Conservation (phyloP, 2,888 invertebrate species). For the Chrysolina oricalcia region DNA sequence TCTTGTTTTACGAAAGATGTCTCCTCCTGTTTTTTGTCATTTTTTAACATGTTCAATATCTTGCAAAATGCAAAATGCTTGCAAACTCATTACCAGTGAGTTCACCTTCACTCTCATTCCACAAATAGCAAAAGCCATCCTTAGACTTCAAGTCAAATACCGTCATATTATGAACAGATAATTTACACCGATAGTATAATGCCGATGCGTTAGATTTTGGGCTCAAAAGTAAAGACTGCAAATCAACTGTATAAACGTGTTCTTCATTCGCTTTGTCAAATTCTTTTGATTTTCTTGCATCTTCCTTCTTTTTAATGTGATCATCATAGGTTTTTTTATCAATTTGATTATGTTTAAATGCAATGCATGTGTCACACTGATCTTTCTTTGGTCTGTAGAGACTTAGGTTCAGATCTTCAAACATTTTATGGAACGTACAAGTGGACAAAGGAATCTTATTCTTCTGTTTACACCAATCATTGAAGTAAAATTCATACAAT, state of each 20-base stretch:
- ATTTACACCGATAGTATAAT: too few species aligned
- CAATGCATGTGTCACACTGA: not conserved
- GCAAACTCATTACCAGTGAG: conserved; percentile 4
- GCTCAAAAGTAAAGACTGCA: too few species aligned
- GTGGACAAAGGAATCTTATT: not conserved
- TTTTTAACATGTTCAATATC: not conserved
- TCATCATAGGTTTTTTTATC: not conserved
- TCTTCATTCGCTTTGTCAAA: too few species aligned
- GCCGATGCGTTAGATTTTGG: too few species aligned
- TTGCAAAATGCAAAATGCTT: conserved; percentile 6
- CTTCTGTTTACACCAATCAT: conserved; percentile 4
- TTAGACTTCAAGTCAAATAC: not conserved
- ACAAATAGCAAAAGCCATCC: not conserved
- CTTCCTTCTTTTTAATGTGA: not conserved
- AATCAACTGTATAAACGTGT: too few species aligned
- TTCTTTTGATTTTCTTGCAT: too few species aligned
- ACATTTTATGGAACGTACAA: not conserved
- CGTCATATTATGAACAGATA: too few species aligned
- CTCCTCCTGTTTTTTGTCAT: too few species aligned
- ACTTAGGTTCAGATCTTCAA: not conserved
- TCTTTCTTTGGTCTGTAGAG: not conserved
- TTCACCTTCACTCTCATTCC: not conserved
- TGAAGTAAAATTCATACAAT: not conserved
- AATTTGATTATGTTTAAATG: not conserved
- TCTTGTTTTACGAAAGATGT: too few species aligned